These are phyloP conservation scores for Scolopax bukidnonensis DNA, from an alignment of 2,797 vertebrate genomes.

Conservation along the genomic window DNA sequence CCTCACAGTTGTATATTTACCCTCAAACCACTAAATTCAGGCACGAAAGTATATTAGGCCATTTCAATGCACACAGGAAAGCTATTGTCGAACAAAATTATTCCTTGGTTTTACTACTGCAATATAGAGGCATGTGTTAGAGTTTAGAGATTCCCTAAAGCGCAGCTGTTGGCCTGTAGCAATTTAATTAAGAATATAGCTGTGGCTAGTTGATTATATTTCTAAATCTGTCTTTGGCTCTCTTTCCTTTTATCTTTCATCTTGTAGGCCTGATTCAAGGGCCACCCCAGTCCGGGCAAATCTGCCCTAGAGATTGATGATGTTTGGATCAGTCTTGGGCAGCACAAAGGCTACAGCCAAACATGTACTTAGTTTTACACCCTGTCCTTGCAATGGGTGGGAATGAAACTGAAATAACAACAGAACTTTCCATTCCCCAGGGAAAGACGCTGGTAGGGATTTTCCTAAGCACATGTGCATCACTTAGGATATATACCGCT, in stretches of 20 bases:
- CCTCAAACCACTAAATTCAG: slow-evolving; percentile 29
- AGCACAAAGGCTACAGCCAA: neutral
- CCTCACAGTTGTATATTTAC: neutral
- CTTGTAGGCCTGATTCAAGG: neutral
- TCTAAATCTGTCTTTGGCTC: neutral
- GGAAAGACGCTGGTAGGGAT: neutral
- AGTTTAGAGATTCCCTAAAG: slow-evolving; percentile 29
- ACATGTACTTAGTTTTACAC: neutral
- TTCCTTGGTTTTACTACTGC: slow-evolving; percentile 33
- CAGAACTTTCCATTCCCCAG: slow-evolving; percentile 5
- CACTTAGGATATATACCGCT: neutral
- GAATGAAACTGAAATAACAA: neutral
- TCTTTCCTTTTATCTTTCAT: neutral
- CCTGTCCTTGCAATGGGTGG: neutral
- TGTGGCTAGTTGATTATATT: neutral
- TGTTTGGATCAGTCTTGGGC: neutral
- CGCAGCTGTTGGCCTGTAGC: slow-evolving; percentile 4
- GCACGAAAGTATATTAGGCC: neutral
- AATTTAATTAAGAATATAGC: slow-evolving; percentile 3
- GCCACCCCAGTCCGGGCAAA: neutral
- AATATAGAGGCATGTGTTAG: slow-evolving; percentile 33
- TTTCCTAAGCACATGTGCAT: neutral
- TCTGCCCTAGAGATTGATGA: neutral
- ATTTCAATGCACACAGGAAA: slow-evolving; percentile 35
- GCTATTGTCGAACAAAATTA: neutral